Percentiles rank a stretch among this genome's conserved stretches.
Evolutionary conservation across 2,113 vertebrate species (phyloP).

Genomic region (Oncorhynchus clarkii): DNA sequence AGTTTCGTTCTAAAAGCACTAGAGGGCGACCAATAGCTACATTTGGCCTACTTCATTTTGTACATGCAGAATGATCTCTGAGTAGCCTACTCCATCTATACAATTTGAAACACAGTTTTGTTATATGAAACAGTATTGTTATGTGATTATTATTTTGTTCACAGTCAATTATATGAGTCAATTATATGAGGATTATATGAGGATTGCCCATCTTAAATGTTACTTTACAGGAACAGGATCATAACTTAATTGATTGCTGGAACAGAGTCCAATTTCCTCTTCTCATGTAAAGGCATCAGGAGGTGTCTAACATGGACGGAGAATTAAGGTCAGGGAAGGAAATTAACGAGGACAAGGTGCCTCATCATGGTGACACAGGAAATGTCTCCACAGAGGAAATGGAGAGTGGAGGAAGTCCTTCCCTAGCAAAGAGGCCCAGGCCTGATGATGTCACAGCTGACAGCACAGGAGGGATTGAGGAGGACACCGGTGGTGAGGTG

Average conservation of each 20-base stretch:
- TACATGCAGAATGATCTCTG: neutral
- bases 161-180: neutral
- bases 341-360: slow-evolving; percentile 32
- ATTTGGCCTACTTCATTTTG: neutral
- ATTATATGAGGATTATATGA: neutral
- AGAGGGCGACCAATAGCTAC: slow-evolving; percentile 67
- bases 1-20: slow-evolving; percentile 43
- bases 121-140: no score
- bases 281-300: neutral
- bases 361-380: slow-evolving; percentile 50
- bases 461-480: neutral
- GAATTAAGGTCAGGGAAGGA: slow-evolving; percentile 52
- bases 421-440: slow-evolving; percentile 62
- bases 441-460: slow-evolving; percentile 42
- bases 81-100: neutral
- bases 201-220: neutral
- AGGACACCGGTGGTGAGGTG: neutral
- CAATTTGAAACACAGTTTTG: neutral
- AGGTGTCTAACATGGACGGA: slow-evolving; percentile 49
- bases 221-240: slow-evolving; percentile 33
- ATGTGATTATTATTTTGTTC: neutral
- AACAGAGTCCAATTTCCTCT: neutral
- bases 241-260: slow-evolving; percentile 10
- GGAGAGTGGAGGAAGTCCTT: slow-evolving; percentile 47
- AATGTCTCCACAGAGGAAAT: slow-evolving; percentile 34